Conservation (phyloP, 2,888 invertebrate genomes). For the Cheiracanthium punctorium region DNA sequence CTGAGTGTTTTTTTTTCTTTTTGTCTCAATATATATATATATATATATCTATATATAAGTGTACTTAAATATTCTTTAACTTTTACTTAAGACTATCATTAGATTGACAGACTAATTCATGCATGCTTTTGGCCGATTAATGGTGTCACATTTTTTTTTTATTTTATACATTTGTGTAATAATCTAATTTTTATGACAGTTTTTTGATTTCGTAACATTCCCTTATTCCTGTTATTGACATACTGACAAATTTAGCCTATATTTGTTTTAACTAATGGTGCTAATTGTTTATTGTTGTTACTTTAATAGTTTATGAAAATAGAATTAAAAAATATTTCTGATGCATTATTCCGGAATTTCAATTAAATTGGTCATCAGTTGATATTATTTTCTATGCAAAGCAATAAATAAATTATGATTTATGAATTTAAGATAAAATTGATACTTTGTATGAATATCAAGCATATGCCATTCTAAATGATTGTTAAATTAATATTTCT, state of each 20-base stretch:
- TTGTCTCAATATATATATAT: neutral
- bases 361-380: too few relatives aligned
- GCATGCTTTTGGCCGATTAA: neutral
- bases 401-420: too few relatives aligned
- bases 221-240: too few relatives aligned
- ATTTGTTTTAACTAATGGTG: neutral
- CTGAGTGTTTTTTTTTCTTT: conserved; percentile 32
- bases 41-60: conserved; percentile 45
- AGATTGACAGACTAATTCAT: neutral
- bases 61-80: conserved; percentile 55
- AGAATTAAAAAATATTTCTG: neutral
- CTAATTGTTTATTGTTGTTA: conserved; percentile 1
- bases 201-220: too few relatives aligned
- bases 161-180: too few relatives aligned
- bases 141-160: too few relatives aligned
- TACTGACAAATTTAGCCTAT: neutral
- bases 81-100: neutral
- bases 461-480: neutral
- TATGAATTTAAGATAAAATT: too few relatives aligned
- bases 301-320: neutral
- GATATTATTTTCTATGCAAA: too few relatives aligned
- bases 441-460: neutral
- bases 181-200: too few relatives aligned
- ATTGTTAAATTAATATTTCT: too few relatives aligned
- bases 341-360: too few relatives aligned